Evolutionary conservation across 2,113 vertebrate genomes (phyloP).

Genomic region (Kobus ellipsiprymnus): DNA sequence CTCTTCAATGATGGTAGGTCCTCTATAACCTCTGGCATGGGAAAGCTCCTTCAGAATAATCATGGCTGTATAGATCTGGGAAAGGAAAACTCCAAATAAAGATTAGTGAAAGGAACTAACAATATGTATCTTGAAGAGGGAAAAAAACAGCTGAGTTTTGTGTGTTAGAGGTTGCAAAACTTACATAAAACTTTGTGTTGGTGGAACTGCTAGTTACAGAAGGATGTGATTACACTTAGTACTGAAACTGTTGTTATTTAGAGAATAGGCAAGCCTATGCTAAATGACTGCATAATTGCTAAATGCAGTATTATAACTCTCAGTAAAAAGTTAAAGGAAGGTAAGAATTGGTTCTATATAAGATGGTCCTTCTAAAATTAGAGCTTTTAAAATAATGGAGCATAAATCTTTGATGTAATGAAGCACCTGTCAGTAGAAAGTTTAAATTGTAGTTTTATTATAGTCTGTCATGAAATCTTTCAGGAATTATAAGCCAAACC

Average conservation of each 20-base stretch:
- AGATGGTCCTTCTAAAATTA: not conserved
- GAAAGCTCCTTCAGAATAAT: not conserved
- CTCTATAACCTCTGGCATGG: fast-evolving
- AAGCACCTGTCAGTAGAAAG: not conserved
- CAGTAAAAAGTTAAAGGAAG: not conserved
- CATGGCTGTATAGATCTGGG: not conserved
- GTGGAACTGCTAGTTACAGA: not conserved
- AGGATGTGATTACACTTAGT: not conserved
- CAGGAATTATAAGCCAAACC: not conserved
- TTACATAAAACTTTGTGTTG: not conserved
- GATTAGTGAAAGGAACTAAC: not conserved
- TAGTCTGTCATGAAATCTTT: not conserved
- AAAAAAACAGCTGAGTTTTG: not conserved
- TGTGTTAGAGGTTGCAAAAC: not conserved
- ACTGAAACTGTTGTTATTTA: not conserved
- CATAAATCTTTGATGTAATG: not conserved
- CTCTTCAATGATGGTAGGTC: not conserved
- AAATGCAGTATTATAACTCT: not conserved
- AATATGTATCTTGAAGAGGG: not conserved
- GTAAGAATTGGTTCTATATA: not conserved
- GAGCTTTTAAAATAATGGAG: not conserved
- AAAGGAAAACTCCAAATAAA: not conserved
- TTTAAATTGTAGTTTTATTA: not conserved
- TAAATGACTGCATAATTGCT: not conserved
- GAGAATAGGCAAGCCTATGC: not conserved